Conservation (phyloP, 2,888 invertebrate species). For the Piscicola geometra region DNA sequence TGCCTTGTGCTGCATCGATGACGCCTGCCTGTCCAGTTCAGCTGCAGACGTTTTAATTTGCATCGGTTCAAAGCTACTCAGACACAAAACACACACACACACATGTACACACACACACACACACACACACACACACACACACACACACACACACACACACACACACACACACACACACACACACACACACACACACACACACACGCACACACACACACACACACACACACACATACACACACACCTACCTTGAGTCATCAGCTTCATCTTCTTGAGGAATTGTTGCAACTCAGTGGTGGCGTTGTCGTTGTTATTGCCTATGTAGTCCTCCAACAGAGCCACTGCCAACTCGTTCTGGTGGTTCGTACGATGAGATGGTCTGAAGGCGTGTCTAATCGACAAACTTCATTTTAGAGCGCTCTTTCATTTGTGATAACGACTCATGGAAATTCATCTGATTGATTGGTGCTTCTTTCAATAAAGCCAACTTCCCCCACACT, state of each 20-base stretch:
- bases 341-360: slow-evolving; percentile 3
- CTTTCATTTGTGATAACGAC: too few relatives aligned
- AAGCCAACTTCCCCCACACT: too few relatives aligned
- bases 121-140: neutral
- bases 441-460: too few relatives aligned
- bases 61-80: too few relatives aligned
- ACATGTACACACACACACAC: neutral
- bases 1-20: neutral
- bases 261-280: slow-evolving; percentile 16
- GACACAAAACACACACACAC: slow-evolving; percentile 4
- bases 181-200: slow-evolving; percentile 4
- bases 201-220: slow-evolving; percentile 1
- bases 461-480: too few relatives aligned
- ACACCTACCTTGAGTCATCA: slow-evolving; percentile 6
- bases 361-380: neutral
- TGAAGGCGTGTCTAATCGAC: too few relatives aligned
- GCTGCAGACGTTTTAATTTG: too few relatives aligned
- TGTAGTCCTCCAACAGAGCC: neutral
- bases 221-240: neutral
- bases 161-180: slow-evolving; percentile 4
- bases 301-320: neutral
- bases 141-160: slow-evolving; percentile 4
- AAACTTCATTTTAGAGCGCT: too few relatives aligned
- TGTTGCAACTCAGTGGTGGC: neutral
- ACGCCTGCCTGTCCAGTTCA: neutral